phyloP scores from a whole-genome alignment of 2,888 invertebrate genomes.

The Melitaea athalia region DNA sequence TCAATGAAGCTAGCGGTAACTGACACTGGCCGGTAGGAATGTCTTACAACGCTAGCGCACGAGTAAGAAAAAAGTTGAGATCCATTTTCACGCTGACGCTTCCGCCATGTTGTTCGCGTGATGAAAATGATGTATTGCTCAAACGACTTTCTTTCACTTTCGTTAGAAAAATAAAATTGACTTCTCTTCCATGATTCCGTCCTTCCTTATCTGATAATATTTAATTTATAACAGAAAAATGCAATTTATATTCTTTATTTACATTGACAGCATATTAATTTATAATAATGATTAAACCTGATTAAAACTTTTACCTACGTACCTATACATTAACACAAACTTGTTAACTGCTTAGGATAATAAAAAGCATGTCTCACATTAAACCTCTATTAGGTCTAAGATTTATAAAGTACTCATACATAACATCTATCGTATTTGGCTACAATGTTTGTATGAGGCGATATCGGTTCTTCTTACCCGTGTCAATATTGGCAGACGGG shows the following conservation, averaged over 20 bases:
- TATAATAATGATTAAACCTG: background rate
- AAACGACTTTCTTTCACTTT: conserved; percentile 77
- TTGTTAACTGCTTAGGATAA: background rate
- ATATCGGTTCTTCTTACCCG: conserved; percentile 66
- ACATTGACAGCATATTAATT: background rate
- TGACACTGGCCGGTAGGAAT: conserved; percentile 75
- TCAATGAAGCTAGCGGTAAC: conserved; percentile 52
- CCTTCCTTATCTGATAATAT: conserved; percentile 44
- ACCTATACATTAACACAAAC: background rate
- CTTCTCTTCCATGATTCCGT: conserved; percentile 56
- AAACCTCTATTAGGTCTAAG: background rate
- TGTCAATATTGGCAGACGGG: conserved; percentile 72
- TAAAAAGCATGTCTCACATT: background rate
- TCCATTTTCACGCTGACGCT: conserved; percentile 76
- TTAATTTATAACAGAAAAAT: background rate
- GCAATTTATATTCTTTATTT: background rate
- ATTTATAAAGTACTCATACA: conserved; percentile 36
- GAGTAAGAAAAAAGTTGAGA: conserved; percentile 74
- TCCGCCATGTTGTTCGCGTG: conserved; percentile 78
- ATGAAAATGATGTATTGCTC: conserved; percentile 79
- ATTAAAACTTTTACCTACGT: too few relatives aligned
- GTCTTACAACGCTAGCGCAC: conserved; percentile 59
- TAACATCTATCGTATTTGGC: conserved; percentile 64
- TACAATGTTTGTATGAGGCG: conserved; percentile 68
- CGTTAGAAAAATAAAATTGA: conserved; percentile 60